Percentiles rank a stretch among this genome's conserved stretches.
Evolutionary conservation across 2,888 invertebrate genomes (phyloP).

Genomic region (Trachelus stipa): DNA sequence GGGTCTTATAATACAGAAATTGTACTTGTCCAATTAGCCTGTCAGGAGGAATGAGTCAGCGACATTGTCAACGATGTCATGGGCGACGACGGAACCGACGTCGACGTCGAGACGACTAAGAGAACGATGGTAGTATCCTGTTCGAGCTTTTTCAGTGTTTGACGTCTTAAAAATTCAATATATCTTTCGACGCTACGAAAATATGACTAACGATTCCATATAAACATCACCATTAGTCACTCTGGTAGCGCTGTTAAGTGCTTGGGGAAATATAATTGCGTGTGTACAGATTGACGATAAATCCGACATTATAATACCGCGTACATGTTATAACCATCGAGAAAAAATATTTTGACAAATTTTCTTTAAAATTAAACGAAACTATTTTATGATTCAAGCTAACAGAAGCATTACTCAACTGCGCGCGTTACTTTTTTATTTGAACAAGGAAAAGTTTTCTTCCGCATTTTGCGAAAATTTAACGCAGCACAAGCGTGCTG

Average conservation of each 20-base stretch:
- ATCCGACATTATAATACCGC: neutral
- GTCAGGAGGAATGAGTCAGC: constrained; percentile 31
- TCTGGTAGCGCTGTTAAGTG: neutral
- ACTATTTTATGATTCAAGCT: too few species aligned
- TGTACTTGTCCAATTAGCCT: constrained; percentile 50
- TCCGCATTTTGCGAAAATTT: neutral
- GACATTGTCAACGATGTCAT: neutral
- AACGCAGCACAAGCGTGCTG: too few species aligned
- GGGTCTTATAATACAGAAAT: constrained; percentile 46
- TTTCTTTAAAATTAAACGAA: too few species aligned
- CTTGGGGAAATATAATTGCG: neutral
- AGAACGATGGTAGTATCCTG: neutral
- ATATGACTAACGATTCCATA: neutral
- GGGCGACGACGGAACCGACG: neutral
- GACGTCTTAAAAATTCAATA: neutral
- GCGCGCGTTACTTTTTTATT: neutral
- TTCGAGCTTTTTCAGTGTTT: neutral
- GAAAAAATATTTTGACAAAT: neutral
- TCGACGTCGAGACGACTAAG: neutral
- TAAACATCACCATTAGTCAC: neutral
- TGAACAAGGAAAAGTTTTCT: neutral
- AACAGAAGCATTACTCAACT: neutral
- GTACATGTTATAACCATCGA: neutral
- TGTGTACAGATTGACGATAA: neutral
- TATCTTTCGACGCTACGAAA: constrained; percentile 1